These are phyloP conservation scores for Nasonovia ribisnigri DNA, from an alignment of 2,888 invertebrate genomes.

Conservation along the genomic window DNA sequence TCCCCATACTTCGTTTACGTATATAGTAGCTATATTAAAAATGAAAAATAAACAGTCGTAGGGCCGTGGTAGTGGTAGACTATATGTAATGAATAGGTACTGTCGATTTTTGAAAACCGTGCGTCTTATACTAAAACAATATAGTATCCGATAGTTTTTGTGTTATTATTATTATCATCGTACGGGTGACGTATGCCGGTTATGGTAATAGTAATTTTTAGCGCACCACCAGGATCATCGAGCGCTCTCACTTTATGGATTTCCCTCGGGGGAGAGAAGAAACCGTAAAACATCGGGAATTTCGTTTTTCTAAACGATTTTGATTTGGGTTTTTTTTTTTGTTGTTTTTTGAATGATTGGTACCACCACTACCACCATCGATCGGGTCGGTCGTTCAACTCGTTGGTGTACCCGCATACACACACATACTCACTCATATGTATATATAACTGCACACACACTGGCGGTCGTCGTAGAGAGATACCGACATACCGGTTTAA, in stretches of 20 bases:
- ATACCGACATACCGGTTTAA: conserved; percentile 54
- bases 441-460: not conserved
- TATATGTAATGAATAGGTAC: not conserved
- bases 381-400: conserved; percentile 49
- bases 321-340: conserved; percentile 22
- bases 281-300: conserved; percentile 9
- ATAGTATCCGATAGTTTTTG: not conserved
- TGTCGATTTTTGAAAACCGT: not conserved
- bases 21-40: not conserved
- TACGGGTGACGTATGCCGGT: not conserved
- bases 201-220: not conserved
- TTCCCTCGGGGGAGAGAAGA: conserved; percentile 16
- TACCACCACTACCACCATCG: not conserved
- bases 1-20: not conserved
- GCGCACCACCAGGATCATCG: not conserved
- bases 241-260: conserved; percentile 20
- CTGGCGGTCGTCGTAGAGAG: not conserved
- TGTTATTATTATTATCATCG: not conserved
- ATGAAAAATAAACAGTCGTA: not conserved
- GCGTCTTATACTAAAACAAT: not conserved
- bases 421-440: not conserved
- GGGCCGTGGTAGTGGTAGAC: not conserved
- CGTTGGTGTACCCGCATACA: not conserved
- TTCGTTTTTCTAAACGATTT: conserved; percentile 55
- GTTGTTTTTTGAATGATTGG: conserved; percentile 21